Evolutionary conservation across 1,140 invertebrate genomes (phyloP).

Genomic region (Trichonephila clavipes): DNA sequence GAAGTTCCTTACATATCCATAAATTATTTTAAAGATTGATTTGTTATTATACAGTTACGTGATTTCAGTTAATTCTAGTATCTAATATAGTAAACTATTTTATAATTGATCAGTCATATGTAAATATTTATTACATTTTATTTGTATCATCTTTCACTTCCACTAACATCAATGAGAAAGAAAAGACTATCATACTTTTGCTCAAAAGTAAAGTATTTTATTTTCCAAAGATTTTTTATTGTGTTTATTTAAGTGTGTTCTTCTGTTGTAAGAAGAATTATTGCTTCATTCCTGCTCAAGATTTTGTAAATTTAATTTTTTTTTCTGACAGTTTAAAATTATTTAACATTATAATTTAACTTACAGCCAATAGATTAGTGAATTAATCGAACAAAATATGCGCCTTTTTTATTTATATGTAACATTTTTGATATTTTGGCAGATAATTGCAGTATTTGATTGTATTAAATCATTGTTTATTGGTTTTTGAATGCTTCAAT

Average conservation of each 20-base stretch:
- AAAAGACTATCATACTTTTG: conserved; percentile 17
- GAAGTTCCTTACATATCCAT: no score
- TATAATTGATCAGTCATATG: not conserved
- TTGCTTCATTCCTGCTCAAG: conserved; percentile 19
- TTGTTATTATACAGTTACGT: no score
- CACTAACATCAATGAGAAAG: not conserved
- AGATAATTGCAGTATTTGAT: no score
- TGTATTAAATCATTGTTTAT: no score
- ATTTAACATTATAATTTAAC: not conserved
- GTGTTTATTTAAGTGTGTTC: conserved; percentile 17
- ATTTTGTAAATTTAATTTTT: conserved; percentile 22
- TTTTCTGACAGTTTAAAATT: not conserved
- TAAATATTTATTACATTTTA: conserved; percentile 29
- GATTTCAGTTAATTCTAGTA: not conserved
- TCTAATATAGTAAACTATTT: not conserved
- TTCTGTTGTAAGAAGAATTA: conserved; percentile 26
- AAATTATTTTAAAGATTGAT: no score
- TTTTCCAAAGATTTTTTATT: conserved; percentile 49
- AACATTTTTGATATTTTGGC: no score
- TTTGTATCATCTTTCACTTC: not conserved
- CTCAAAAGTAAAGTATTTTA: conserved; percentile 54
- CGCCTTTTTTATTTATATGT: not conserved
- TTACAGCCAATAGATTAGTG: not conserved
- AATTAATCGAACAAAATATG: not conserved
- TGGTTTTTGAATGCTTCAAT: no score